Evolutionary conservation across 2,113 vertebrate species (phyloP), one percentile per base, ranked within the genome.

Genomic region (Albula glossodonta): DNA sequence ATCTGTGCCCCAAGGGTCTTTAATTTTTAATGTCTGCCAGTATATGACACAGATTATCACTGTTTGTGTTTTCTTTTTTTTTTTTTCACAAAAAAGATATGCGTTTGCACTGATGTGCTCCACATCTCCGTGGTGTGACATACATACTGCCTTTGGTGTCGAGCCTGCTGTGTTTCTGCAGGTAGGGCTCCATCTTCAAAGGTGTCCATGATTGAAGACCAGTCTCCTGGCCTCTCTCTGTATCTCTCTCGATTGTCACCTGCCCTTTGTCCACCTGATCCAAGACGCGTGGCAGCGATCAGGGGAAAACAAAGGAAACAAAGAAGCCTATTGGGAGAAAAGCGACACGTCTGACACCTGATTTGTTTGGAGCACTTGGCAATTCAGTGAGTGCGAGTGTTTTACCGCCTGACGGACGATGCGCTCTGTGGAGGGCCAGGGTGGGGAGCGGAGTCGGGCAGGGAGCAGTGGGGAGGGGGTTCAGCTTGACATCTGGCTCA

Each of bases 211-310:
- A 87, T 87, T 86, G 19, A 51, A 84, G 10, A 52, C n/a, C 70
- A 80, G 48, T 5, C 53, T 49, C 31, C 66, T 49, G 41, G 25
- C 15, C 19, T 48, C 17, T 22, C 51, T 80, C 91, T 91, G 83
- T 63, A 81, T 84, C 84, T 85, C 89, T 89, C 56, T 87, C 88
- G 88, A 82, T 88, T 89, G 92, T 94, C 94, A 93, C 88, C 92
- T 94, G 94, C 85, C 92, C 87, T 92, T 93, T 93, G 93, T 95
- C 92, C 92, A 94, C 89, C 87, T 87, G 92, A 94, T 92, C 92
- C 85, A 81, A 89, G 93, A 94, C 94, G 91, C 92, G 95, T 95
- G 95, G 94, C 94, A 89, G 91, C 92, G 88, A 95, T 95, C 92
- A 94, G 60, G 86, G 57, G 88, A 83, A 87, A 90, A 95, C 93